Percentiles rank a stretch among this genome's conserved stretches.
These are phyloP conservation scores for Cryptotis parvus DNA, from an alignment of 2,113 vertebrate species.

Conservation along the genomic window DNA sequence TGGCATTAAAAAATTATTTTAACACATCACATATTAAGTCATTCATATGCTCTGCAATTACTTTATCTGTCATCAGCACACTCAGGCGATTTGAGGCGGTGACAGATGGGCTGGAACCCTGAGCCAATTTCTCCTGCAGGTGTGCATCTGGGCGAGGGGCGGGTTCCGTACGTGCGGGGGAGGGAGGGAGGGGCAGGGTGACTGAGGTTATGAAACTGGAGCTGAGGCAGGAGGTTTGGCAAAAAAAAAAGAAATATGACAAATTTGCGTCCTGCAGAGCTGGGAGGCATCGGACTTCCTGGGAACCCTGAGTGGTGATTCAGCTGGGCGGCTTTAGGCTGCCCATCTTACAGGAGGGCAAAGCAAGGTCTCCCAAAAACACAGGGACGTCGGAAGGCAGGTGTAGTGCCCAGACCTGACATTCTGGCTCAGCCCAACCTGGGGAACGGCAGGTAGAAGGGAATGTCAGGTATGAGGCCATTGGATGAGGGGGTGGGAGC, in stretches of 20 bases:
- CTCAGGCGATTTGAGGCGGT: slow-evolving; percentile 86
- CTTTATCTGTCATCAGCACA: slow-evolving; percentile 89
- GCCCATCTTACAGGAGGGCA: not conserved
- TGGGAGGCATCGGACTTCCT: slow-evolving; percentile 64
- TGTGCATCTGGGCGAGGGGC: slow-evolving; percentile 86
- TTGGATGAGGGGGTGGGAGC: not conserved
- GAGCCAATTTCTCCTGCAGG: slow-evolving; percentile 88
- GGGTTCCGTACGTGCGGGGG: slow-evolving; percentile 83
- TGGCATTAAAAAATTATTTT: slow-evolving; percentile 83
- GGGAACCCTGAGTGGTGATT: slow-evolving; percentile 49
- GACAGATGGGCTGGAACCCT: slow-evolving; percentile 84
- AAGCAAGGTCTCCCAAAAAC: not conserved
- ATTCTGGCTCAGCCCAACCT: not conserved
- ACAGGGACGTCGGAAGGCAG: not conserved
- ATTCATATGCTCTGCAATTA: slow-evolving; percentile 88
- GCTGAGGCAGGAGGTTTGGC: slow-evolving; percentile 81
- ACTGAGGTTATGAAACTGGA: slow-evolving; percentile 84
- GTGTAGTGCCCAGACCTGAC: not conserved
- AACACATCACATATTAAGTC: slow-evolving; percentile 90
- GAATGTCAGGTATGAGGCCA: fast-evolving
- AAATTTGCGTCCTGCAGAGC: slow-evolving; percentile 72
- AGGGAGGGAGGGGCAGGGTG: slow-evolving; percentile 77
- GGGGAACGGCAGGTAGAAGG: not conserved
- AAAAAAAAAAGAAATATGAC: slow-evolving; percentile 74
- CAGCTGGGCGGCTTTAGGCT: not conserved